Evolutionary conservation across 2,888 invertebrate genomes (phyloP).

Genomic region (Hyposoter didymator): DNA sequence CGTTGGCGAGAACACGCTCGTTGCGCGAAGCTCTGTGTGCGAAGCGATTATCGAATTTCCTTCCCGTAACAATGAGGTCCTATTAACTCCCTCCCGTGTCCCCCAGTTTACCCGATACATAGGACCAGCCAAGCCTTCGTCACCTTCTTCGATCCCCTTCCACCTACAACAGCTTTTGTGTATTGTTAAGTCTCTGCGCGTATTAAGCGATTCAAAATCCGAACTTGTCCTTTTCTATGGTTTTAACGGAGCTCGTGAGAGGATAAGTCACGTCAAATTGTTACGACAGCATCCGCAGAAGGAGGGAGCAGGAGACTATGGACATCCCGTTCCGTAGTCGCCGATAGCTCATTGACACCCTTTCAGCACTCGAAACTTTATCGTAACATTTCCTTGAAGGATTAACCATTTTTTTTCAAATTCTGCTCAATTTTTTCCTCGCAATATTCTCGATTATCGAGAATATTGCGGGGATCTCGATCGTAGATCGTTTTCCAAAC

Average conservation of each 20-base stretch:
- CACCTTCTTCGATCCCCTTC: constrained; percentile 52
- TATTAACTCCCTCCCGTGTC: constrained; percentile 83
- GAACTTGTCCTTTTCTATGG: constrained; percentile 77
- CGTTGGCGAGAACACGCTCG: constrained; percentile 70
- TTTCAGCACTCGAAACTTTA: background rate
- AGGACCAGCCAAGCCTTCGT: constrained; percentile 55
- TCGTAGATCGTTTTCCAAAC: background rate
- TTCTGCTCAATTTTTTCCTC: no score
- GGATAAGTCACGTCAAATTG: constrained; percentile 63
- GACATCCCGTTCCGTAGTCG: constrained; percentile 44
- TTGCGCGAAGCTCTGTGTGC: constrained; percentile 79
- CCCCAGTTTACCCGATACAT: constrained; percentile 72
- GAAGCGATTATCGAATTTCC: constrained; percentile 85
- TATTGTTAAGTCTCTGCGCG: constrained; percentile 83
- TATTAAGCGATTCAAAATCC: constrained; percentile 83
- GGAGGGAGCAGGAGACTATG: background rate
- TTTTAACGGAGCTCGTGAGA: constrained; percentile 18
- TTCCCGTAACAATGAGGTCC: constrained; percentile 84
- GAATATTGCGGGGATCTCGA: no score
- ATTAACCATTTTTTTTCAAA: background rate
- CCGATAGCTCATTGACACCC: constrained; percentile 48
- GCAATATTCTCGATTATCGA: no score
- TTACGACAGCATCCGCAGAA: constrained; percentile 25
- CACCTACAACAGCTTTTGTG: constrained; percentile 81
- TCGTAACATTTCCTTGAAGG: background rate